Percentiles rank a stretch among this genome's conserved stretches.
These are phyloP conservation scores for Triplophysa rosa DNA, from an alignment of 2,113 vertebrate genomes.

Conservation along the genomic window DNA sequence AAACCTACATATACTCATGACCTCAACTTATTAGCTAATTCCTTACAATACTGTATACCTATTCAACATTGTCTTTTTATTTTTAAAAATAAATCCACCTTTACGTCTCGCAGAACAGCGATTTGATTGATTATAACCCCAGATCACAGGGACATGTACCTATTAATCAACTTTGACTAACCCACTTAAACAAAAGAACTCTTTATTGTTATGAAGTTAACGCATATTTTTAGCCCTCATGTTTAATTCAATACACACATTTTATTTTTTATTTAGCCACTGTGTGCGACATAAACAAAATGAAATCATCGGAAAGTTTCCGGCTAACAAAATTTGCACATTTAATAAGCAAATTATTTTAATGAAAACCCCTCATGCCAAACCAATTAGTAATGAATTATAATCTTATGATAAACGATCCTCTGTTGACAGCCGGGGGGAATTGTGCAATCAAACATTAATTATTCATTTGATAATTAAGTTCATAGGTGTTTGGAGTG, in stretches of 20 bases:
- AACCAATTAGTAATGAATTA: slow-evolving; percentile 81
- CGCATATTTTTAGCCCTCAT: slow-evolving; percentile 69
- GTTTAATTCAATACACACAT: slow-evolving; percentile 62
- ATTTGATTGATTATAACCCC: slow-evolving; percentile 33
- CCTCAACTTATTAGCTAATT: too few species aligned
- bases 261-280: slow-evolving; percentile 25
- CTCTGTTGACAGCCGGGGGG: slow-evolving; percentile 78
- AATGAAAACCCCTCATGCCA: slow-evolving; percentile 76
- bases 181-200: slow-evolving; percentile 65
- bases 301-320: slow-evolving; percentile 60
- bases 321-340: slow-evolving; percentile 73
- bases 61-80: not conserved
- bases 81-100: slow-evolving; percentile 13
- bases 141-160: slow-evolving; percentile 38
- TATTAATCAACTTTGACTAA: slow-evolving; percentile 72
- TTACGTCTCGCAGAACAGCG: not conserved
- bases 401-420: slow-evolving; percentile 81
- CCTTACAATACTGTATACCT: not conserved
- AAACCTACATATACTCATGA: too few species aligned
- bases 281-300: slow-evolving; percentile 33
- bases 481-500: slow-evolving; percentile 72
- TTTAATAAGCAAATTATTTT: slow-evolving; percentile 78
- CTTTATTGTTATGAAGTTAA: slow-evolving; percentile 65
- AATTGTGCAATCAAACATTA: slow-evolving; percentile 78
- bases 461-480: slow-evolving; percentile 83